phyloP scores from a whole-genome alignment of 1,140 invertebrate genomes.

The Drosophila littoralis region DNA sequence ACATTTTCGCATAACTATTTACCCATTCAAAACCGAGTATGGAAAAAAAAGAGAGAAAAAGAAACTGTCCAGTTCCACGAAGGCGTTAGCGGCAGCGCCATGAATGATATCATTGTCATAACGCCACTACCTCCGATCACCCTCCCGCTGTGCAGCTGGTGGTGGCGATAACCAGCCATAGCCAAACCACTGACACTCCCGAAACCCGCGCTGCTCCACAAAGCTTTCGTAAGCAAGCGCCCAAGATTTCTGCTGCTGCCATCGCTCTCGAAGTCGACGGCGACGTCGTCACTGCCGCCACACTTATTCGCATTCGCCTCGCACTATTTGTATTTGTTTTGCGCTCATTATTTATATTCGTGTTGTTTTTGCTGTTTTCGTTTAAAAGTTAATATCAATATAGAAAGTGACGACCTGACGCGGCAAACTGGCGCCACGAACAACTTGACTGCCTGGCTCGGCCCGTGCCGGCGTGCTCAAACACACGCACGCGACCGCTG shows the following conservation, averaged over 20 bases:
- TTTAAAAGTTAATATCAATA: constrained; percentile 83
- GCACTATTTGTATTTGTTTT: constrained; percentile 75
- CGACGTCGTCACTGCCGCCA: constrained; percentile 8
- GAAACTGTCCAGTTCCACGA: constrained; percentile 59
- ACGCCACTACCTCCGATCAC: constrained; percentile 19
- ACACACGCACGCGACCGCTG: constrained; percentile 62
- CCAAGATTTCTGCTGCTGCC: constrained; percentile 53
- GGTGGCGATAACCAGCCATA: constrained; percentile 49
- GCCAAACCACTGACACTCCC: constrained; percentile 28
- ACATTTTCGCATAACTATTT: too few species aligned
- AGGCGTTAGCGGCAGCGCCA: constrained; percentile 46
- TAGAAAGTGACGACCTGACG: constrained; percentile 82
- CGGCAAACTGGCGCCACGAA: constrained; percentile 77
- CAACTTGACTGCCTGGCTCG: constrained; percentile 55
- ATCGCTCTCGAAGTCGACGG: constrained; percentile 3
- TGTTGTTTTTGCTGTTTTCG: constrained; percentile 82
- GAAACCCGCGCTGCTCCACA: constrained; percentile 35
- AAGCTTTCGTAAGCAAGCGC: constrained; percentile 68
- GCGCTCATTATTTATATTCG: constrained; percentile 81
- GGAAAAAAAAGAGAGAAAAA: constrained; percentile 45
- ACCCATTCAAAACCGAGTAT: constrained; percentile 47
- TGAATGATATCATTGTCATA: constrained; percentile 75
- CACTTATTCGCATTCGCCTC: constrained; percentile 41
- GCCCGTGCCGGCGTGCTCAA: constrained; percentile 57
- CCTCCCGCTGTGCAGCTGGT: constrained; percentile 28